These are phyloP conservation scores for Lepidocyrtoides sp. DNA, from an alignment of 2,888 invertebrate genomes.

Conservation along the genomic window DNA sequence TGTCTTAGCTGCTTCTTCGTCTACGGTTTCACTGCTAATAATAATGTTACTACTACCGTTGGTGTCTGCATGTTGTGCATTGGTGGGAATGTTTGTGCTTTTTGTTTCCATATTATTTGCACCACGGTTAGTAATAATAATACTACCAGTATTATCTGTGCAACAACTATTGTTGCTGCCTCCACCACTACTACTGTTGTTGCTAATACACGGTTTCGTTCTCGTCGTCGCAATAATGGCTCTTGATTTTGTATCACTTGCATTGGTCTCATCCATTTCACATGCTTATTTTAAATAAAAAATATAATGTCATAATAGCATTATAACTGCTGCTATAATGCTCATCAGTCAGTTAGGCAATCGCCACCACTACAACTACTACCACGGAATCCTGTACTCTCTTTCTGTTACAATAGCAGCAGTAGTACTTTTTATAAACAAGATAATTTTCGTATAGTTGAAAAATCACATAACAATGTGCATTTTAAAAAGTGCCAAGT, in stretches of 20 bases:
- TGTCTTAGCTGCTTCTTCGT: no score
- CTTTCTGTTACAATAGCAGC: no score
- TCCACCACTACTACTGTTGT: background rate
- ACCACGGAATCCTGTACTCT: no score
- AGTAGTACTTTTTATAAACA: no score
- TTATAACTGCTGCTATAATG: constrained; percentile 9
- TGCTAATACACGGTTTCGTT: constrained; percentile 24
- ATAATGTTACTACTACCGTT: constrained; percentile 36
- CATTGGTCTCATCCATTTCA: constrained; percentile 73
- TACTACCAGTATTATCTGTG: constrained; percentile 6
- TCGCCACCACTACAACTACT: background rate
- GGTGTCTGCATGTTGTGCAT: constrained; percentile 64
- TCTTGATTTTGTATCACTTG: background rate
- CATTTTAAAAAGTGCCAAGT: no score
- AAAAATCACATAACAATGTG: no score
- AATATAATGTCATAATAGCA: constrained; percentile 28
- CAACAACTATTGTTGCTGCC: background rate
- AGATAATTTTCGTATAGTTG: no score
- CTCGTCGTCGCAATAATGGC: background rate
- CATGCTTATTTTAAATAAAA: constrained; percentile 50
- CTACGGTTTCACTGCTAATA: constrained; percentile 54
- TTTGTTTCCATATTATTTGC: constrained; percentile 78
- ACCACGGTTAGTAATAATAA: constrained; percentile 50
- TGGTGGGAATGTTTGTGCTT: constrained; percentile 77
- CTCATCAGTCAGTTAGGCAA: constrained; percentile 49